Evolutionary conservation across 2,888 invertebrate species (phyloP).

Genomic region (Drosophila paranaensis): DNA sequence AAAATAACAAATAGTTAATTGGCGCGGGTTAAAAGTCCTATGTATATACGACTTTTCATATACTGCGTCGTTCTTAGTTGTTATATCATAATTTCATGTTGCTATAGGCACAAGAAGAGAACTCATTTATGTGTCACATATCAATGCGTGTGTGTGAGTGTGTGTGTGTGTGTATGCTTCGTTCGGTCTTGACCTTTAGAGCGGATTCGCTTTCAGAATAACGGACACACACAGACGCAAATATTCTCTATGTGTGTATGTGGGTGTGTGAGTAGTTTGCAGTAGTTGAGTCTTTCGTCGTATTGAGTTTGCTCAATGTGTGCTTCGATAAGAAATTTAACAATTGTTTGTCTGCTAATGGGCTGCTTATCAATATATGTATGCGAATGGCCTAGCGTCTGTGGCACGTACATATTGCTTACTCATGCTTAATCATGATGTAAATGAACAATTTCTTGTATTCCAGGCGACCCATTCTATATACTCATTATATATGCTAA

Average conservation of each 20-base stretch:
- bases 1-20: conserved; percentile 5
- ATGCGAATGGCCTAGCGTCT: not conserved
- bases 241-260: not conserved
- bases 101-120: not conserved
- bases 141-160: conserved; percentile 7
- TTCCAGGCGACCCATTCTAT: not conserved
- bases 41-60: conserved; percentile 10
- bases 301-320: conserved; percentile 21
- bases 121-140: conserved; percentile 27
- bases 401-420: conserved; percentile 19
- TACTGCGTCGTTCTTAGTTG: not conserved
- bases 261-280: conserved; percentile 17
- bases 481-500: conserved; percentile 8
- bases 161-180: conserved; percentile 1
- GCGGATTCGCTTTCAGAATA: conserved; percentile 16
- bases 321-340: conserved; percentile 21
- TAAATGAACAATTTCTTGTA: not conserved
- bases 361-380: conserved; percentile 28
- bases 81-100: conserved; percentile 9
- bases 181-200: conserved; percentile 53
- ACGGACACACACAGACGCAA: not conserved
- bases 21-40: not conserved
- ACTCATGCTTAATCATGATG: conserved; percentile 28
- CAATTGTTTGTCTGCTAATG: conserved; percentile 4
- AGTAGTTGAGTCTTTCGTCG: conserved; percentile 5